A percentile compares a stretch with the other conserved stretches of the same genome.
phyloP scores from a whole-genome alignment of 2,797 vertebrate species.

The Helostoma temminkii region DNA sequence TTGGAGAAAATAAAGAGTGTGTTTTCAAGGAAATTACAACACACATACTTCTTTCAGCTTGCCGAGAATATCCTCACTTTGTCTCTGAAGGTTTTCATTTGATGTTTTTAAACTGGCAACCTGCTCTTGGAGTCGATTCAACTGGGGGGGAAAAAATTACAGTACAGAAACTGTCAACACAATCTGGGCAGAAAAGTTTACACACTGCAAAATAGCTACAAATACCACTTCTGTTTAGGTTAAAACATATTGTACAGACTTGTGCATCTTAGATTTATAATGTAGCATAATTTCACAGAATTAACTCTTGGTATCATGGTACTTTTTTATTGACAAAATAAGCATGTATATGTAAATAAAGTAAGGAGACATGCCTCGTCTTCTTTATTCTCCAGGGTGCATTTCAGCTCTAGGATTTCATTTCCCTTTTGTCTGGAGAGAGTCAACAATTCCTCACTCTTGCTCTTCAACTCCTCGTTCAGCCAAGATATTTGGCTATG shows the following conservation, averaged over 20 bases:
- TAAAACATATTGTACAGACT: no score
- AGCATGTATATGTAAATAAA: not conserved
- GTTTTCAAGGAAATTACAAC: not conserved
- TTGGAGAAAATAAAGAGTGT: not conserved
- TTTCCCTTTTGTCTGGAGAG: constrained; percentile 93
- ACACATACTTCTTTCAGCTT: constrained; percentile 92
- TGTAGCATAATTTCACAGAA: no score
- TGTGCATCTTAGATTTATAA: no score
- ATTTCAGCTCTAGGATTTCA: constrained; percentile 94
- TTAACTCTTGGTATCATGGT: no score
- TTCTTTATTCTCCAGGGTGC: constrained; percentile 91
- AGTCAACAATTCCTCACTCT: constrained; percentile 93
- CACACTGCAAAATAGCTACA: not conserved
- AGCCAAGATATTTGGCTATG: constrained; percentile 92
- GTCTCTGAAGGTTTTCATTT: constrained; percentile 92
- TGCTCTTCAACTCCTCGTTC: constrained; percentile 91
- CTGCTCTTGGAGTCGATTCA: constrained; percentile 91
- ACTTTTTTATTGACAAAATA: not conserved
- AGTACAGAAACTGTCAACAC: not conserved
- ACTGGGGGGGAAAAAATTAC: constrained; percentile 73
- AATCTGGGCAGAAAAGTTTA: not conserved
- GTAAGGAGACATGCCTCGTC: constrained; percentile 87
- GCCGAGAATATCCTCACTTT: constrained; percentile 90
- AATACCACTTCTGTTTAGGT: not conserved
- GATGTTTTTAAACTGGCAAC: constrained; percentile 89